A percentile compares a stretch with the other conserved stretches of the same genome.
These are phyloP conservation scores for Phrynocephalus vlangalii DNA, from an alignment of 2,797 vertebrate species.

Conservation along the genomic window DNA sequence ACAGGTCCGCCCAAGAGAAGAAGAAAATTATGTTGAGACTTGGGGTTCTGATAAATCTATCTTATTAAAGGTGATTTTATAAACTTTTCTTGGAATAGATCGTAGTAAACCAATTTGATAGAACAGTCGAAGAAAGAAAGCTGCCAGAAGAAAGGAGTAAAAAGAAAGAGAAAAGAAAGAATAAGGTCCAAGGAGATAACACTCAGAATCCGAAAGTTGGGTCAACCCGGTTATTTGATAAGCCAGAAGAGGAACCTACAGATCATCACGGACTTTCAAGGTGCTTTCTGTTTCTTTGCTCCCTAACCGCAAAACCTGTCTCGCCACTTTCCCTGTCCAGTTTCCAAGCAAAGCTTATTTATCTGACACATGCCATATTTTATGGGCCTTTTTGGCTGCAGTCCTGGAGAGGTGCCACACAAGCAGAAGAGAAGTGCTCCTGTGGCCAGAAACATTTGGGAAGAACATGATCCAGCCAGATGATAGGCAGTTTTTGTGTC, in stretches of 20 bases:
- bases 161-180: slow-evolving; percentile 71
- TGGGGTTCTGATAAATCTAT: neutral
- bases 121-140: slow-evolving; percentile 43
- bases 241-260: slow-evolving; percentile 63
- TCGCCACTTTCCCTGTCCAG: neutral
- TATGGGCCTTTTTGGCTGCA: neutral
- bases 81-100: slow-evolving; percentile 20
- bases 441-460: neutral
- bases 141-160: slow-evolving; percentile 64
- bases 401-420: neutral
- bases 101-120: slow-evolving; percentile 37
- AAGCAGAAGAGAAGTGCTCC: neutral
- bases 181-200: slow-evolving; percentile 61
- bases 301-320: neutral
- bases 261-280: slow-evolving; percentile 66
- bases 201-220: slow-evolving; percentile 53
- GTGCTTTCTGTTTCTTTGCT: slow-evolving; percentile 59
- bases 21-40: neutral
- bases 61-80: neutral
- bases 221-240: slow-evolving; percentile 61
- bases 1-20: neutral
- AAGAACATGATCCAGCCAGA: neutral
- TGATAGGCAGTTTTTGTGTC: neutral
- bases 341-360: neutral
- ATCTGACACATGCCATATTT: slow-evolving; percentile 4